Evolutionary conservation across 2,113 vertebrate species (phyloP), one percentile per base, ranked within the genome.

Genomic region (Lophotis ruficrista): DNA sequence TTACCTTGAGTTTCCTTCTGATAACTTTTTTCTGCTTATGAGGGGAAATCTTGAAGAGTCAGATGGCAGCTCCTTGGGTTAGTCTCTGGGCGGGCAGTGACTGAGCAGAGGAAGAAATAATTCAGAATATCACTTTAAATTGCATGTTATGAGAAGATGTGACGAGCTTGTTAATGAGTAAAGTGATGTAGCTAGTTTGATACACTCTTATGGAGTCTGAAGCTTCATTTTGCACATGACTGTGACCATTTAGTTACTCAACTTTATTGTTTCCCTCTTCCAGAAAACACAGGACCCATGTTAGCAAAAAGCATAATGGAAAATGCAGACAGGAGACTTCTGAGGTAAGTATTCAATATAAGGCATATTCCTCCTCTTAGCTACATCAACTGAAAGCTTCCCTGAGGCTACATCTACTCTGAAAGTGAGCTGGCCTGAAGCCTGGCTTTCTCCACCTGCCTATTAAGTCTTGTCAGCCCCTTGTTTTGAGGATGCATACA

Each of bases 281-380:
- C 83, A 97, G 96, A 87, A 20, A 89, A 27, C 14, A 50, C 7
- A 25, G 61, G n/a, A 69, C 94, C 20, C 72, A 87, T 3, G 69
- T 96, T 84, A 24, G 83, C 77, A 96, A 76, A 56, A 96, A 7
- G 61, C 81, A 97, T 18, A 1, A 45, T 4, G 96, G 96, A 37
- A 8, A 17, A 8, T 97, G 96, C 94, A 95, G n/a, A 68, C 6
- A 56, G 48, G 73, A 85, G 31, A 9, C 35, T 88, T 9, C 18
- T 0, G 78, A 95, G 22, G 96, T 93, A 31, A 93, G 75, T 57
- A 18, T 41, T 79, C 48, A 60, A 4, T 33, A 23, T 28, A 38
- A 81, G 28, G 37, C 9, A 31, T 50, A 13, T 20, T 90, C 22
- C 20, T 80, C 21, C 60, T 61, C 50, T 62, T 20, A 37, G 37